Evolutionary conservation across 1,140 invertebrate species (phyloP).

Genomic region (Oncopodura yosiiana): DNA sequence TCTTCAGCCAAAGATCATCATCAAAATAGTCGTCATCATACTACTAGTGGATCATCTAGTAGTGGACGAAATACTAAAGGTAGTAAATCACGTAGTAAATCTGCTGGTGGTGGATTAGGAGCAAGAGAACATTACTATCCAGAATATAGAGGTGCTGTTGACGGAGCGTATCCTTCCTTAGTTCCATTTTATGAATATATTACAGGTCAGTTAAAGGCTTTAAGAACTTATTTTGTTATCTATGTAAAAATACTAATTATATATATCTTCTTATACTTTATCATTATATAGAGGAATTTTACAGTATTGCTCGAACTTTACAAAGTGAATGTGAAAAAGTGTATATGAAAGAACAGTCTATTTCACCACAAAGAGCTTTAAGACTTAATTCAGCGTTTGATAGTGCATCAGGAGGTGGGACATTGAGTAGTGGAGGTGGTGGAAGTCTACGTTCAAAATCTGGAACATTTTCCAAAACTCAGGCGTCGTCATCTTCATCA

Average conservation of each 20-base stretch:
- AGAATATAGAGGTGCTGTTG: slow-evolving; percentile 14
- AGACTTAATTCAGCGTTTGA: slow-evolving; percentile 25
- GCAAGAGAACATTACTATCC: slow-evolving; percentile 24
- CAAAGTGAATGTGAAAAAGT: slow-evolving; percentile 32
- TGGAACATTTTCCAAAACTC: too few species aligned
- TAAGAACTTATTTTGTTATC: too few species aligned
- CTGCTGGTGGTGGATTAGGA: too few species aligned
- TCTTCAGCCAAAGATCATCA: background rate
- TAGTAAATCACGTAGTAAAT: too few species aligned
- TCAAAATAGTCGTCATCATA: background rate
- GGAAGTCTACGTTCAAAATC: too few species aligned
- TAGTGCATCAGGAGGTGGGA: slow-evolving; percentile 7
- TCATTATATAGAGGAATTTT: slow-evolving; percentile 35
- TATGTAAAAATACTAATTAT: too few species aligned
- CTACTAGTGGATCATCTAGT: too few species aligned
- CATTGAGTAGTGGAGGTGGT: background rate
- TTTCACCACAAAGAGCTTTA: slow-evolving; percentile 28
- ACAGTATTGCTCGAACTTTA: slow-evolving; percentile 28
- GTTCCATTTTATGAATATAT: slow-evolving; percentile 35
- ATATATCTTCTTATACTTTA: too few species aligned
- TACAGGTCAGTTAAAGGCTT: too few species aligned
- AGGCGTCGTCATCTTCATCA: slow-evolving; percentile 22
- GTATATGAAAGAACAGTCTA: slow-evolving; percentile 32
- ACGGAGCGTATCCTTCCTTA: slow-evolving; percentile 21
- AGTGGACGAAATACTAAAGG: too few species aligned